Evolutionary conservation across 2,113 vertebrate genomes (phyloP).

Genomic region (Pachypanchax playfairii): DNA sequence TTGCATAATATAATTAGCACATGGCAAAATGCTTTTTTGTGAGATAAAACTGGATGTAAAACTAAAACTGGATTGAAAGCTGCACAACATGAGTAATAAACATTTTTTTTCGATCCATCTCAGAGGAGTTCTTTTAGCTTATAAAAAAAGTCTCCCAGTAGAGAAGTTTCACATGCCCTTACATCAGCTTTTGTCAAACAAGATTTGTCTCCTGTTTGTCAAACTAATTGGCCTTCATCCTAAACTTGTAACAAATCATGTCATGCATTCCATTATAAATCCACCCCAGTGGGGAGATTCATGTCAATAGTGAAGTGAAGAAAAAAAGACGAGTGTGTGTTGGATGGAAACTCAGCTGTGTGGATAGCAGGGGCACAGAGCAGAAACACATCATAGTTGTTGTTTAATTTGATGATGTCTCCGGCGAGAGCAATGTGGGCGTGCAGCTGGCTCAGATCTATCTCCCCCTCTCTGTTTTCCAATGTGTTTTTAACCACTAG

Average conservation of each 20-base stretch:
- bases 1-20: conserved; percentile 1
- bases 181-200: conserved; percentile 73
- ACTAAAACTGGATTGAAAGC: not conserved
- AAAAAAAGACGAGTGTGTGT: conserved; percentile 36
- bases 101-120: conserved; percentile 14
- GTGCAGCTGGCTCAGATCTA: conserved; percentile 68
- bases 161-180: conserved; percentile 60
- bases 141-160: conserved; percentile 51
- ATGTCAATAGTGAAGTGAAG: conserved; percentile 61
- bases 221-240: conserved; percentile 75
- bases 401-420: conserved; percentile 77
- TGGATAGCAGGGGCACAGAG: conserved; percentile 57
- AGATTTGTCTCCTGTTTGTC: conserved; percentile 74
- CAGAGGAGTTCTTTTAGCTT: conserved; percentile 22
- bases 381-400: conserved; percentile 74
- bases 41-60: conserved; percentile 2
- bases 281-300: conserved; percentile 59
- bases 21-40: conserved; percentile 2
- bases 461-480: conserved; percentile 66
- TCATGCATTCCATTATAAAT: conserved; percentile 70
- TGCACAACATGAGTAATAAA: not conserved
- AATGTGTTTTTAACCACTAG: conserved; percentile 78
- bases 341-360: conserved; percentile 35
- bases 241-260: conserved; percentile 70
- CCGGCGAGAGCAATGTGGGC: conserved; percentile 70